Evolutionary conservation across 2,797 vertebrate species (phyloP).

Genomic region (Lacerta agilis): DNA sequence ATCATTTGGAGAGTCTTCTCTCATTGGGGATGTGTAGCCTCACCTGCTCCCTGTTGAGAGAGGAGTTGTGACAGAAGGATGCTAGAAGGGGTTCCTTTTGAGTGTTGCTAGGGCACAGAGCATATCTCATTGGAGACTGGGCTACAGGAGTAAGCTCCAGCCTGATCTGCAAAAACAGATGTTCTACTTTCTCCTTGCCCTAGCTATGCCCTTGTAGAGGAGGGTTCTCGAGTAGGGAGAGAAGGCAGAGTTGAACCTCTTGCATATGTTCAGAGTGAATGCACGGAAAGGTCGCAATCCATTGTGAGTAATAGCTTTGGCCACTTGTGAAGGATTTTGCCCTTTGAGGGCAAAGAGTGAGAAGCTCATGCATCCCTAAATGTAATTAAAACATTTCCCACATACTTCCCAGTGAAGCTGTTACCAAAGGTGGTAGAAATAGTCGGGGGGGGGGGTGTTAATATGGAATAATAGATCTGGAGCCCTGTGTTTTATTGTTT

Average conservation of each 20-base stretch:
- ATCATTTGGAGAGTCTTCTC: not conserved
- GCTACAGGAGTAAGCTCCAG: no score
- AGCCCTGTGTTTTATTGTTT: not conserved
- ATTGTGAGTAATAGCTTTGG: not conserved
- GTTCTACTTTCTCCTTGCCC: not conserved
- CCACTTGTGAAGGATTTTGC: not conserved
- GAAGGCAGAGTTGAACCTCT: not conserved
- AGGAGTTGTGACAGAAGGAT: no score
- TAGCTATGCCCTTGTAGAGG: not conserved
- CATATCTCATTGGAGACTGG: no score
- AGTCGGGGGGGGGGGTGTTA: not conserved
- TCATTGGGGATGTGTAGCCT: not conserved
- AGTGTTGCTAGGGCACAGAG: no score
- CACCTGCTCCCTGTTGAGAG: no score
- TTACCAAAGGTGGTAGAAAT: not conserved
- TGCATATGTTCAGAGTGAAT: no score
- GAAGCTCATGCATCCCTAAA: not conserved
- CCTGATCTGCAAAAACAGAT: no score
- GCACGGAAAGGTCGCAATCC: no score
- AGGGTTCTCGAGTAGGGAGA: not conserved
- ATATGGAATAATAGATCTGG: not conserved
- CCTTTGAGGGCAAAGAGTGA: not conserved
- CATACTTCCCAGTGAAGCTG: not conserved
- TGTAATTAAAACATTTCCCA: not conserved
- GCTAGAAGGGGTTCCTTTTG: no score